Conservation (phyloP, 1,140 invertebrate species). For the Drosophila watanabei region DNA sequence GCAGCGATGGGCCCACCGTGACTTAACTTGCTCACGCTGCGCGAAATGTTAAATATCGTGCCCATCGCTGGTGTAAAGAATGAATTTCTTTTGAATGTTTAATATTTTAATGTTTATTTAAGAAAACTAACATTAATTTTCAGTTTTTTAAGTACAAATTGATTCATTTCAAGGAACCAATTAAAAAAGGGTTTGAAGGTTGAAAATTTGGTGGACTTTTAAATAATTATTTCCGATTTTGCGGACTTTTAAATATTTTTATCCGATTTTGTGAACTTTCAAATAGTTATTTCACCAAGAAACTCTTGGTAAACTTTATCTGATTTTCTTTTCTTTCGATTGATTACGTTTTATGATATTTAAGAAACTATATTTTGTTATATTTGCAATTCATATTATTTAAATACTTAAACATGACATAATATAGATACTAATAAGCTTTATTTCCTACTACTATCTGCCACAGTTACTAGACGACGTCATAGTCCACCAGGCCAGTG, state of each 20-base stretch:
- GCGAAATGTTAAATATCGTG: no score
- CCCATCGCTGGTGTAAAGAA: no score
- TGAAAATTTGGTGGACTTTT: no score
- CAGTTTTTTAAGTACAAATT: no score
- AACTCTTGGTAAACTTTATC: neutral
- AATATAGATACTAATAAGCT: neutral
- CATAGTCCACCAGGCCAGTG: constrained; percentile 74
- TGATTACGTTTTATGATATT: neutral
- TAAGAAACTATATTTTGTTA: neutral
- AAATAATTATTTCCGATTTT: neutral
- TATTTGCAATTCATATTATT: neutral
- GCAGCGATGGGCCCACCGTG: no score
- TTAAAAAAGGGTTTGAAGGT: no score
- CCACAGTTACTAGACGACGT: constrained; percentile 82
- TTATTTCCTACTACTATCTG: neutral
- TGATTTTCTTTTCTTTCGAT: neutral
- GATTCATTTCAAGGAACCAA: no score
- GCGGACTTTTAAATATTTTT: neutral
- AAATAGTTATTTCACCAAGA: neutral
- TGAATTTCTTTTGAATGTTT: no score
- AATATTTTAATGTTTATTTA: no score
- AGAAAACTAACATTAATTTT: no score
- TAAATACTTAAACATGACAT: neutral
- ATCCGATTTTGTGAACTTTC: neutral
- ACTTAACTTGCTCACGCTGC: no score